Evolutionary conservation across 2,888 invertebrate genomes (phyloP).

Genomic region (Cartodere bifasciata): DNA sequence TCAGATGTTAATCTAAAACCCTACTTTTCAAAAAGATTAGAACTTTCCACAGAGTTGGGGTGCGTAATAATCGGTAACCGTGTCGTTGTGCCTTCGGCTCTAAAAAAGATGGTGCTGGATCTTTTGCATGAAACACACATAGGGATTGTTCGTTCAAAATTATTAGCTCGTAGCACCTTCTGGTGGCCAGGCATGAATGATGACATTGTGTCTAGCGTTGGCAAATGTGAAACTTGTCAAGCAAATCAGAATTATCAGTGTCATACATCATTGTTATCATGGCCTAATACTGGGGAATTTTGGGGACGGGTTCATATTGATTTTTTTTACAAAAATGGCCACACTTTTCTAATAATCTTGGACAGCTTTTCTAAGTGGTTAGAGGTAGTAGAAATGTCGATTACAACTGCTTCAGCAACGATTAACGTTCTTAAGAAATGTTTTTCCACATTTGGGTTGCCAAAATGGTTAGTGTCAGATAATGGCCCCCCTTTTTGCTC

Average conservation of each 20-base stretch:
- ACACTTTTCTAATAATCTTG: not conserved
- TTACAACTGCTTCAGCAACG: not conserved
- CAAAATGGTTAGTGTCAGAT: not conserved
- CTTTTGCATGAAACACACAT: not conserved
- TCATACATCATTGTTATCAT: not conserved
- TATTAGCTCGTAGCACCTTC: not conserved
- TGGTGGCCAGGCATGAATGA: slow-evolving; percentile 3
- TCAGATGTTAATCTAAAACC: not conserved
- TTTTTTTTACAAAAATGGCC: not conserved
- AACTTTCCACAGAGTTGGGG: not conserved
- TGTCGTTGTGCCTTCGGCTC: not conserved
- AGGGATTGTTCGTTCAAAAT: slow-evolving; percentile 3
- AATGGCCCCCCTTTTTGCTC: not conserved
- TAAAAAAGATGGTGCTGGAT: not conserved
- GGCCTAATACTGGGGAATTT: not conserved
- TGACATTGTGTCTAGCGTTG: not conserved
- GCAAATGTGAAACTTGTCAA: not conserved
- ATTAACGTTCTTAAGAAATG: not conserved
- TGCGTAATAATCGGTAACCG: not conserved
- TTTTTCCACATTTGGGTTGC: not conserved
- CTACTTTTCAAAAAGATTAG: not conserved
- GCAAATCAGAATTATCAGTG: not conserved
- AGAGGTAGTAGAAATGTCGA: not conserved
- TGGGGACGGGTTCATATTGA: not conserved
- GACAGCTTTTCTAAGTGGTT: not conserved